phyloP scores from a whole-genome alignment of 2,113 vertebrate genomes.

The Notarius lentiginosus region DNA sequence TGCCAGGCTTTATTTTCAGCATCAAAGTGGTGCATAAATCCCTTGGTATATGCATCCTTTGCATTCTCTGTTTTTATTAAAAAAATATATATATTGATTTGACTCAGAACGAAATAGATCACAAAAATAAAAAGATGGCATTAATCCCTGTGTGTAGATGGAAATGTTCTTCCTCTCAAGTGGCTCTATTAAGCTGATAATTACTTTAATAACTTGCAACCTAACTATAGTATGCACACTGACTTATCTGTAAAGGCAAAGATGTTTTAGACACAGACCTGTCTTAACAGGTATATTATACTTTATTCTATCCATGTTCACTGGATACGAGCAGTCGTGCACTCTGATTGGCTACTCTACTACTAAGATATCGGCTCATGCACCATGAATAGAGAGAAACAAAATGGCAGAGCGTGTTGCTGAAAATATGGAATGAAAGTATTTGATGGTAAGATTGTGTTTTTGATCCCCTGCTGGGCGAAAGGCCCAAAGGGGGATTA shows the following conservation, averaged over 20 bases:
- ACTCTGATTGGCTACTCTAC: no score
- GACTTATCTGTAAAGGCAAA: background rate
- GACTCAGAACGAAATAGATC: background rate
- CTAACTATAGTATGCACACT: background rate
- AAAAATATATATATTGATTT: background rate
- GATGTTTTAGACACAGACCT: background rate
- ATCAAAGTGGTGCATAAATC: background rate
- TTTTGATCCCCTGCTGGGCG: no score
- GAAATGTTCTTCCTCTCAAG: background rate
- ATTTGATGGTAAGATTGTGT: no score
- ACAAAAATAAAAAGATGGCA: background rate
- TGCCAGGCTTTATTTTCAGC: background rate
- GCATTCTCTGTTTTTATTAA: background rate
- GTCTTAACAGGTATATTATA: background rate
- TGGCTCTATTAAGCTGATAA: background rate
- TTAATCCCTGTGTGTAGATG: conserved; percentile 27
- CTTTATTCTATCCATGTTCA: no score
- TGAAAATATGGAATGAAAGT: no score
- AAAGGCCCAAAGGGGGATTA: no score
- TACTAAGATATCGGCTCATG: no score
- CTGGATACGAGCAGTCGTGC: no score
- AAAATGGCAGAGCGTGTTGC: no score
- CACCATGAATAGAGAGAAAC: no score
- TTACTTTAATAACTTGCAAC: background rate
- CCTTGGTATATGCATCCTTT: background rate